A percentile compares a stretch with the other conserved stretches of the same genome.
These are phyloP conservation scores for Gorsachius goisagi DNA, from an alignment of 2,113 vertebrate genomes.

Conservation along the genomic window DNA sequence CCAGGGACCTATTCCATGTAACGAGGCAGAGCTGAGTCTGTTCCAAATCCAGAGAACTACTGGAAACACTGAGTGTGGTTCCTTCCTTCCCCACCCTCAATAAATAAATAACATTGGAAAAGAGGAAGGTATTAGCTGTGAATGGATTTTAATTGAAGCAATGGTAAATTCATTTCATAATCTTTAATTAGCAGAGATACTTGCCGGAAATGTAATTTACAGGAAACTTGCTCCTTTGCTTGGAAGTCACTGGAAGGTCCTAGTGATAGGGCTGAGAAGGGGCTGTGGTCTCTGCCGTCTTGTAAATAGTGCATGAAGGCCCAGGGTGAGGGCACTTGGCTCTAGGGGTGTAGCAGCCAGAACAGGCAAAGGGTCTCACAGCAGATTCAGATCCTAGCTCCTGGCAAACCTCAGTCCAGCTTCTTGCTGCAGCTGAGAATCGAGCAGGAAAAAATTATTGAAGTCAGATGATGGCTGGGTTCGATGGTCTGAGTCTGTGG, in stretches of 20 bases:
- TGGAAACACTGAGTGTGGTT: background rate
- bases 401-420: background rate
- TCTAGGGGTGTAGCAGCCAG: background rate
- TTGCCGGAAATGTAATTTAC: constrained; percentile 14
- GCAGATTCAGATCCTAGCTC: background rate
- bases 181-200: constrained; percentile 46
- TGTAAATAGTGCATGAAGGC: background rate
- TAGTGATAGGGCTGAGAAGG: background rate
- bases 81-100: constrained; percentile 31
- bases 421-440: background rate
- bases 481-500: background rate
- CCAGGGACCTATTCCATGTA: constrained; percentile 46
- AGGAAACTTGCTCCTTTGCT: background rate
- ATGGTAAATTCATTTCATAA: constrained; percentile 46
- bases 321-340: background rate
- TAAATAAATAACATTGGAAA: constrained; percentile 40
- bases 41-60: constrained; percentile 55
- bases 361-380: background rate
- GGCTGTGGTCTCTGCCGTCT: background rate
- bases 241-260: constrained; percentile 5
- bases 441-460: background rate
- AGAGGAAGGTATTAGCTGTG: constrained; percentile 56
- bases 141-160: constrained; percentile 60
- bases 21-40: constrained; percentile 44
- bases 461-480: background rate